Evolutionary conservation across 2,113 vertebrate species (phyloP).

Genomic region (Eurystomus gularis): DNA sequence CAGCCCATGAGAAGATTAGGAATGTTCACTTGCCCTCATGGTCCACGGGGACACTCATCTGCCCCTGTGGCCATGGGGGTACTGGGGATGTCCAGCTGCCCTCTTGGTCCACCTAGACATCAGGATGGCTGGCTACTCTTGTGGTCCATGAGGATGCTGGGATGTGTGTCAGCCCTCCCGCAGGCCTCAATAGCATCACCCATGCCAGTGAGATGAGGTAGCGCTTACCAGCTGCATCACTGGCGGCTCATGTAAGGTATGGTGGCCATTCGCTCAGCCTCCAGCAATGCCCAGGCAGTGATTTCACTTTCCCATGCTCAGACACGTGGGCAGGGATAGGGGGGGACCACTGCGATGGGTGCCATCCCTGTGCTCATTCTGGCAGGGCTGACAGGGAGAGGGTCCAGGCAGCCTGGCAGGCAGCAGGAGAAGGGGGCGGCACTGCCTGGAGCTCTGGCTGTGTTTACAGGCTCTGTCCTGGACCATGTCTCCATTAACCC

Average conservation of each 20-base stretch:
- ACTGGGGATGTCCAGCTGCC: not conserved
- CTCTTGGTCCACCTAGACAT: accelerated
- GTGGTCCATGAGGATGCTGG: not conserved
- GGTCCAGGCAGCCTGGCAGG: not conserved
- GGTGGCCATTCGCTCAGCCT: not conserved
- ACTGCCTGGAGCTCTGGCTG: not conserved
- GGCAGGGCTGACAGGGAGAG: not conserved
- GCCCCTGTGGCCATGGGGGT: not conserved
- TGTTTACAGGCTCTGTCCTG: constrained; percentile 11
- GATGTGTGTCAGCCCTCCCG: not conserved
- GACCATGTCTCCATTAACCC: constrained; percentile 14
- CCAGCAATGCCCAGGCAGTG: constrained; percentile 10
- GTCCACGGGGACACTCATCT: not conserved
- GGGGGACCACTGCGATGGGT: accelerated
- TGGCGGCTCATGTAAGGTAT: not conserved
- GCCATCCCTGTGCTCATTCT: not conserved
- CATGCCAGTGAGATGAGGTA: constrained; percentile 51
- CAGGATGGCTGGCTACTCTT: not conserved
- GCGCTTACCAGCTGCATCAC: not conserved
- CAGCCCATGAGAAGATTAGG: not conserved
- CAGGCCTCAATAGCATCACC: not conserved
- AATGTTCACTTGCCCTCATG: not conserved
- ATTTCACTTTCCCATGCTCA: constrained; percentile 51
- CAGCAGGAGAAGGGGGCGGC: not conserved
- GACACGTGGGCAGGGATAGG: not conserved